These are phyloP conservation scores for Dioctria rufipes DNA, from an alignment of 2,888 invertebrate species.

Conservation along the genomic window DNA sequence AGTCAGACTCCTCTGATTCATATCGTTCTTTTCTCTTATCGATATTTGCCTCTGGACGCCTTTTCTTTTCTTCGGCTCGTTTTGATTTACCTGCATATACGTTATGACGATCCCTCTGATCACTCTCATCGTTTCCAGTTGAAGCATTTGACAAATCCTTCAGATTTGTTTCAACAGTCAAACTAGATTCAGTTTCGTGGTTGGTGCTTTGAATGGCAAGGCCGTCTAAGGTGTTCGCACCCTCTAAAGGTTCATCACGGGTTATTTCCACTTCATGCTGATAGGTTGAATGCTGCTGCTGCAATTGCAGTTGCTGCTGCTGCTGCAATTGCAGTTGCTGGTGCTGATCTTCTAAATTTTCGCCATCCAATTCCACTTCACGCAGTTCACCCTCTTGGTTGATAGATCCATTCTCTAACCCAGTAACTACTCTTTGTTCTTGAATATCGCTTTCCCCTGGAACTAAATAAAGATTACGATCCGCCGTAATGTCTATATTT, in stretches of 20 bases:
- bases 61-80: constrained; percentile 66
- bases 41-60: constrained; percentile 64
- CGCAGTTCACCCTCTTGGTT: constrained; percentile 71
- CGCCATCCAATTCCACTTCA: constrained; percentile 76
- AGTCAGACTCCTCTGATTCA: constrained; percentile 78
- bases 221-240: constrained; percentile 69
- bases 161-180: constrained; percentile 61
- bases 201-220: constrained; percentile 50
- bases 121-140: constrained; percentile 69
- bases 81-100: constrained; percentile 60
- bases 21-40: constrained; percentile 72
- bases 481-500: constrained; percentile 63
- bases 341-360: constrained; percentile 72
- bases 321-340: constrained; percentile 56
- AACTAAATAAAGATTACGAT: constrained; percentile 67
- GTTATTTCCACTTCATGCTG: constrained; percentile 62
- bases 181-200: constrained; percentile 61
- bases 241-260: constrained; percentile 74
- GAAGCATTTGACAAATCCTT: constrained; percentile 65
- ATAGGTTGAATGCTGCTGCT: constrained; percentile 57
- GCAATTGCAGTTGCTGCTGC: constrained; percentile 55
- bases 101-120: constrained; percentile 63
- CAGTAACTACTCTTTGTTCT: constrained; percentile 73
- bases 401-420: constrained; percentile 72
- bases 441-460: constrained; percentile 66